Percentiles rank a stretch among this genome's conserved stretches.
Evolutionary conservation across 2,797 vertebrate genomes (phyloP).

Genomic region (Neosilurus mollespiculum): DNA sequence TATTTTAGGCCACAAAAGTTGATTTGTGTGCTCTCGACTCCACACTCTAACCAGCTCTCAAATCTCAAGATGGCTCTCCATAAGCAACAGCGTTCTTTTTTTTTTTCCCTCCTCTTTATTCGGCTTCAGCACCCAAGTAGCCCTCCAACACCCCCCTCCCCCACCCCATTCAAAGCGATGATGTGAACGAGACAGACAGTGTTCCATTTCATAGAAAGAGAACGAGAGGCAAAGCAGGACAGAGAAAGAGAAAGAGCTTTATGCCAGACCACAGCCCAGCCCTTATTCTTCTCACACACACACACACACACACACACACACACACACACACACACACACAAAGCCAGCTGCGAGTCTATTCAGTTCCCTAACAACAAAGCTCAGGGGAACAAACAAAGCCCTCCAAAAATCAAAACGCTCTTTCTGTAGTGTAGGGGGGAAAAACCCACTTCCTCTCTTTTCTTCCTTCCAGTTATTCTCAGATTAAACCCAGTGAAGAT

Average conservation of each 20-base stretch:
- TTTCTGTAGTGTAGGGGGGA: slow-evolving; percentile 4
- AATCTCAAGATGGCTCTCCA: slow-evolving; percentile 26
- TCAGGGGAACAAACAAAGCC: slow-evolving; percentile 40
- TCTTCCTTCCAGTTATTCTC: slow-evolving; percentile 22
- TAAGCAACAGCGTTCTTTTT: slow-evolving; percentile 15
- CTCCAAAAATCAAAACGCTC: slow-evolving; percentile 6
- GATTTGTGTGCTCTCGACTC: slow-evolving; percentile 17
- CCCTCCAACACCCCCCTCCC: neutral
- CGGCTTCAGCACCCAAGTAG: slow-evolving; percentile 5
- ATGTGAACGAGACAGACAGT: slow-evolving; percentile 39
- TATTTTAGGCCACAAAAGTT: slow-evolving; percentile 45
- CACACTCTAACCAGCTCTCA: slow-evolving; percentile 26
- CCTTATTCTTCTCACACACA: slow-evolving; percentile 23
- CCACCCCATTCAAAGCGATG: slow-evolving; percentile 3
- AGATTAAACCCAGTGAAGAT: slow-evolving; percentile 1
- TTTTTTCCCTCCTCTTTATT: neutral
- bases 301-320: slow-evolving; percentile 2
- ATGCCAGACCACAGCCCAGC: slow-evolving; percentile 30
- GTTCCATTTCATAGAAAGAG: slow-evolving; percentile 42
- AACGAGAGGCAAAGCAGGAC: slow-evolving; percentile 23
- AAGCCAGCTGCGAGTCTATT: slow-evolving; percentile 40
- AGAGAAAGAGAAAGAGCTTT: slow-evolving; percentile 12
- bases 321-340: slow-evolving; percentile 10
- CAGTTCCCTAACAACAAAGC: slow-evolving; percentile 46
- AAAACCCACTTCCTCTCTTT: slow-evolving; percentile 28